A percentile compares a stretch with the other conserved stretches of the same genome.
Conservation (phyloP, 2,888 invertebrate species). For the Antheraea assamensis region DNA sequence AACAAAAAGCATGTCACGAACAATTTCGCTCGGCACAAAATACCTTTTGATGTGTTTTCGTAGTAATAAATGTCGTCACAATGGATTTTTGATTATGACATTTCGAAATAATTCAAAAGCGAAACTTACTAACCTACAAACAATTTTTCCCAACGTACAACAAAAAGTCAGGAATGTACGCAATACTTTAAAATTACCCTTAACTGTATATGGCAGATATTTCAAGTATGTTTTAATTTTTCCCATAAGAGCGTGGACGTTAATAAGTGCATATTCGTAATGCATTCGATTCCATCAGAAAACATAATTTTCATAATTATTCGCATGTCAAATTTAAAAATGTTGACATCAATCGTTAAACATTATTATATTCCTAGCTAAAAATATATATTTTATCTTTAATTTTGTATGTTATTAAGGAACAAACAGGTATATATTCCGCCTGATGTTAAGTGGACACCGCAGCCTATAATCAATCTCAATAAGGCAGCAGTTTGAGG, state of each 20-base stretch:
- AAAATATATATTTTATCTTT: no score
- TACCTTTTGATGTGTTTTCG: conserved; percentile 24
- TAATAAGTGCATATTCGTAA: background rate
- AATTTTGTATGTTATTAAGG: no score
- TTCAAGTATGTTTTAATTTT: no score
- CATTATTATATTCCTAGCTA: no score
- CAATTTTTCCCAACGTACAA: conserved; percentile 16
- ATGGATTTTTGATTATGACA: conserved; percentile 35
- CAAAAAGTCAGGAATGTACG: conserved; percentile 6
- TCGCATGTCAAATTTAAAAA: no score
- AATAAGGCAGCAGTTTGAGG: no score
- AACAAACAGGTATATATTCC: no score
- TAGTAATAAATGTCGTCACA: conserved; percentile 24
- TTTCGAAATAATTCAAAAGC: conserved; percentile 19
- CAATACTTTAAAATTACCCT: background rate
- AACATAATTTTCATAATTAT: no score
- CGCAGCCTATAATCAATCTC: no score
- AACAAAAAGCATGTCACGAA: conserved; percentile 33
- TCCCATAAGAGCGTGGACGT: background rate
- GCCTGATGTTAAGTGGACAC: no score
- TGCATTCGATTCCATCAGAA: background rate
- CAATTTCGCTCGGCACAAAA: conserved; percentile 26
- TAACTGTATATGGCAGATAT: background rate
- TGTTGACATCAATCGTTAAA: no score
- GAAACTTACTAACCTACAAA: conserved; percentile 20